Evolutionary conservation across 1,140 invertebrate species (phyloP).

Genomic region (Neodiprion fabricii): DNA sequence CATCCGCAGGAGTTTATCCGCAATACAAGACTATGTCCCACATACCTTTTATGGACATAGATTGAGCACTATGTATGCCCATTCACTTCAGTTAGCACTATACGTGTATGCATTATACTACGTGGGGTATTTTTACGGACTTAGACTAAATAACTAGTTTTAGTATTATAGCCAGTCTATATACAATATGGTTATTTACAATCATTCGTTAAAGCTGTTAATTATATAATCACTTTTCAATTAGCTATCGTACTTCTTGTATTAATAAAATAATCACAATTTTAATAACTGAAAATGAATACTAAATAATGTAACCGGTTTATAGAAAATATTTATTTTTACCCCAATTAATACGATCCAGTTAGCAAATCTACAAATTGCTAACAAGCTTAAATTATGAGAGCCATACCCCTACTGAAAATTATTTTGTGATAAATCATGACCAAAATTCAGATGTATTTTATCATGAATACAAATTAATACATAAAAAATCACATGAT

Average conservation of each 20-base stretch:
- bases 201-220: neutral
- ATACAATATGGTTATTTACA: neutral
- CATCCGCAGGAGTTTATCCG: neutral
- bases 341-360: too few species aligned
- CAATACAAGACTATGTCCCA: neutral
- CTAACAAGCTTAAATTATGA: too few species aligned
- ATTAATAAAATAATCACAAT: neutral
- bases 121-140: neutral
- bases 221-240: neutral
- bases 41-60: slow-evolving; percentile 8
- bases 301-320: too few species aligned
- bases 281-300: too few species aligned
- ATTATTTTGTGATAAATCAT: too few species aligned
- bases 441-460: too few species aligned
- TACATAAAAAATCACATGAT: too few species aligned
- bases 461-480: too few species aligned
- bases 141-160: neutral
- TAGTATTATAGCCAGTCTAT: neutral
- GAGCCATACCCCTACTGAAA: too few species aligned
- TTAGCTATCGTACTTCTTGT: neutral
- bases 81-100: neutral
- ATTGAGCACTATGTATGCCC: neutral
- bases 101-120: neutral
- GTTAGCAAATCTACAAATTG: too few species aligned
- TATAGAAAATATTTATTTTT: too few species aligned